Base-by-base conservation (phyloP, 2,797 vertebrate genomes). In the Sebastes nivosus region DNA sequence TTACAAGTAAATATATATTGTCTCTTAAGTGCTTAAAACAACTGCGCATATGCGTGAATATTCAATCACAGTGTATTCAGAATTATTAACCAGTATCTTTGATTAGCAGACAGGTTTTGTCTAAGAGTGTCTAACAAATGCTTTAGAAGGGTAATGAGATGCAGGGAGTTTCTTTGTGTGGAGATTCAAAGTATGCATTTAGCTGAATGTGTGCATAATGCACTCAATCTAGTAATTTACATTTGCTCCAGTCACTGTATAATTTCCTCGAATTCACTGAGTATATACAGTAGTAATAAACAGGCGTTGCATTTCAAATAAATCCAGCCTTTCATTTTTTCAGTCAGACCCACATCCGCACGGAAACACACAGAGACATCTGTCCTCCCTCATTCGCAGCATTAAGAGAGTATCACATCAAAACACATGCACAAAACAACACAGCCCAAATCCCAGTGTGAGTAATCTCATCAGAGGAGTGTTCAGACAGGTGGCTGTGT, bases 381-480 rank as follows among this genome's bases (percentile, higher is more conserved):
- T 87, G 84, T 79, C 84, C 80, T 78, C 75, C 36, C 67, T 78
- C 84, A 50, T 72, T 80, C 20, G 3, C 42, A 6, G 75, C 77
- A 72, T 72, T 72, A 67, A 10, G 50, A 77, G 68, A 67, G 58
- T 61, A 80, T 83, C 81, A 58, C 77, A 86, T 84, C 75, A 85
- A 85, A 83, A 85, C 68, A 77, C 61, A 79, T 38, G 50, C 60
- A 65, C 32, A 38, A 24, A 34, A 52, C 71, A 50, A 52, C 46
- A 68, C 30, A 66, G 71, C 32, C n/a, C 57, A 79, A 84, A 77
- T 85, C 82, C 85, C 87, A 82, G 67, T n/a, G 84, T 71, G 89
- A 87, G 80, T 87, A 90, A 87, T 88, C 82, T 85, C 78, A 88
- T 89, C 87, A 87, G 70, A 85, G 74, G 73, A 30, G 78, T 32